Conservation (phyloP, 92 coral and sea anemone species). For the Parazoanthus swiftii region DNA sequence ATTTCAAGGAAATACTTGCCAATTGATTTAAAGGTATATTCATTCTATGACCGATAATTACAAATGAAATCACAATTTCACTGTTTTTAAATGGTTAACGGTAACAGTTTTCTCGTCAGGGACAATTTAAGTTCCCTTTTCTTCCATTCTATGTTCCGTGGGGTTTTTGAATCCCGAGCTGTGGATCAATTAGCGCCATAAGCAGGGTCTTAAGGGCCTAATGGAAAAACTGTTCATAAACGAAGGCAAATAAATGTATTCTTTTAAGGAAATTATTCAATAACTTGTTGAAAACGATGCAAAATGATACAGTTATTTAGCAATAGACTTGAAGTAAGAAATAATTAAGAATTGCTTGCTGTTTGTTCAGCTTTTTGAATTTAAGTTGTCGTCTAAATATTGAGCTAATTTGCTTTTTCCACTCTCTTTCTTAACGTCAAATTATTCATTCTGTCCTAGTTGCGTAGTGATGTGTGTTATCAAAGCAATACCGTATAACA, state of each 20-base stretch:
- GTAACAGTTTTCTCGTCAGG: neutral
- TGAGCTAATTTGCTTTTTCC: conserved; percentile 26
- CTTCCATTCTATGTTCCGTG: neutral
- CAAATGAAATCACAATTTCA: conserved; percentile 30
- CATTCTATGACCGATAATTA: conserved; percentile 20
- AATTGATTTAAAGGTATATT: conserved; percentile 15
- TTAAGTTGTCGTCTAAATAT: conserved; percentile 36
- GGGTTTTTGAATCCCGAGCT: neutral
- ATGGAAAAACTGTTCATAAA: conserved; percentile 3
- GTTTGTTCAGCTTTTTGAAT: conserved; percentile 43
- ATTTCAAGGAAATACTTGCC: conserved; percentile 39
- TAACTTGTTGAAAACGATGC: conserved; percentile 41
- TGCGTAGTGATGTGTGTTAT: conserved; percentile 4
- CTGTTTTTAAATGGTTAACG: conserved; percentile 3
- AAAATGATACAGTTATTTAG: conserved; percentile 46
- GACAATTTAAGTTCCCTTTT: neutral
- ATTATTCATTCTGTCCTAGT: conserved; percentile 21
- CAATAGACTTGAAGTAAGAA: conserved; percentile 33
- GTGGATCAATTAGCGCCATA: conserved; percentile 6
- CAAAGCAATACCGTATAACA: neutral
- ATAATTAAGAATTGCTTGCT: conserved; percentile 32
- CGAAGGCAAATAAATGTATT: conserved; percentile 24
- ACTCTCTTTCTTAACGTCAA: conserved; percentile 20
- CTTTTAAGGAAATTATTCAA: conserved; percentile 42
- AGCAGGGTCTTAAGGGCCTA: neutral